Conservation (phyloP, 2,888 invertebrate species). For the Coenonympha arcania region DNA sequence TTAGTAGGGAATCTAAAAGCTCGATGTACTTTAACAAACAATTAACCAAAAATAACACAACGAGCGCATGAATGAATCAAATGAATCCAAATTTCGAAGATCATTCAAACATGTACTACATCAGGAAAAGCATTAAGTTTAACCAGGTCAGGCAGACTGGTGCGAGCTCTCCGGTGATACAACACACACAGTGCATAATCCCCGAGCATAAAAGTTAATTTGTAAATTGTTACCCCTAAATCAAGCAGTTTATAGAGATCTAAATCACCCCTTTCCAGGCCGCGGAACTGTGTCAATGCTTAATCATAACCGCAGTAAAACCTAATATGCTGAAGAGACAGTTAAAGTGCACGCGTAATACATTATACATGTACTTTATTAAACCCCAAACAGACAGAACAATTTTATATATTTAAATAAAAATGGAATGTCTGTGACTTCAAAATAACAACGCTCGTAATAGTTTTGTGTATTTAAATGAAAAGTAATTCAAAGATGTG, state of each 20-base stretch:
- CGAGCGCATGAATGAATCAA: neutral
- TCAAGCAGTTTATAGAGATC: slow-evolving; percentile 19
- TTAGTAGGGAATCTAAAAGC: too few species aligned
- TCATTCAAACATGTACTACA: slow-evolving; percentile 1
- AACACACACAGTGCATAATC: slow-evolving; percentile 19
- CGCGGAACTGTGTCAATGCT: slow-evolving; percentile 5
- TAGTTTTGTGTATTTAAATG: too few species aligned
- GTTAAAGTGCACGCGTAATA: neutral
- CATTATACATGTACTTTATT: too few species aligned
- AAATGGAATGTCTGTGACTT: too few species aligned
- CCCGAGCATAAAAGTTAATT: slow-evolving; percentile 20
- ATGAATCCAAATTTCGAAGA: slow-evolving; percentile 1
- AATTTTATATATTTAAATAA: too few species aligned
- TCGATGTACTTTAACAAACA: neutral
- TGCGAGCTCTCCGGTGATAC: slow-evolving; percentile 10
- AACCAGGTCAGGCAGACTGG: slow-evolving; percentile 23
- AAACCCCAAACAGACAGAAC: too few species aligned
- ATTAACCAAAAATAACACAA: neutral
- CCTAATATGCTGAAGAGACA: slow-evolving; percentile 4
- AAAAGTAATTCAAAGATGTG: too few species aligned
- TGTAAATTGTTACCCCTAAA: slow-evolving; percentile 21
- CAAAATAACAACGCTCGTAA: too few species aligned
- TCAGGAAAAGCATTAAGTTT: slow-evolving; percentile 6
- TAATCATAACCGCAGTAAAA: slow-evolving; percentile 18
- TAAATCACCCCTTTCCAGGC: slow-evolving; percentile 16